Evolutionary conservation across 2,888 invertebrate species (phyloP).

Genomic region (Cosmorhoe ocellata): DNA sequence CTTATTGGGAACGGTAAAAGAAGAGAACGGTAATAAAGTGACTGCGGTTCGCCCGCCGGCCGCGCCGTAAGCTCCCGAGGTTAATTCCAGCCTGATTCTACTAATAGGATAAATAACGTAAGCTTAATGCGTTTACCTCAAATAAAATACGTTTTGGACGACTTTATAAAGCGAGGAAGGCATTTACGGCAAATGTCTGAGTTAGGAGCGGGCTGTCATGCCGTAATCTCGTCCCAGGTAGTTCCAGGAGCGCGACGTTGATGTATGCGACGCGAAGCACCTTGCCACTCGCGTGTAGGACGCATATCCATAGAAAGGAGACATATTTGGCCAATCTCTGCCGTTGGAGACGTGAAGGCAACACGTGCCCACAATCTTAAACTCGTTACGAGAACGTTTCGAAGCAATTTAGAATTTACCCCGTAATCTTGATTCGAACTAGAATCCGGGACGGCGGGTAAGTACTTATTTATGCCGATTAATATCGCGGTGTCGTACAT

Average conservation of each 20-base stretch:
- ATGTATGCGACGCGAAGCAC: slow-evolving; percentile 58
- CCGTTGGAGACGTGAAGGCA: slow-evolving; percentile 50
- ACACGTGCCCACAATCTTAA: slow-evolving; percentile 75
- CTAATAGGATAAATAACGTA: slow-evolving; percentile 52
- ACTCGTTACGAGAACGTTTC: slow-evolving; percentile 68
- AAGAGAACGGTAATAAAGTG: slow-evolving; percentile 59
- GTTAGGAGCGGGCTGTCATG: slow-evolving; percentile 55
- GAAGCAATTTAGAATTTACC: slow-evolving; percentile 70
- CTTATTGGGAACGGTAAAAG: slow-evolving; percentile 66
- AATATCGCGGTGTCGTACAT: slow-evolving; percentile 43
- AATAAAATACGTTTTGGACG: slow-evolving; percentile 25
- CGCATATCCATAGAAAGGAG: slow-evolving; percentile 43
- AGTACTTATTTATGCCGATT: slow-evolving; percentile 51
- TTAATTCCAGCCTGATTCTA: slow-evolving; percentile 53
- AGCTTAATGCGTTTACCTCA: slow-evolving; percentile 37
- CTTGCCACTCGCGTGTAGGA: slow-evolving; percentile 33
- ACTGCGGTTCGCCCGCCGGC: slow-evolving; percentile 50
- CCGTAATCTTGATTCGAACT: slow-evolving; percentile 59
- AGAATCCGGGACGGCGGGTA: slow-evolving; percentile 44
- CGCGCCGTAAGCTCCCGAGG: slow-evolving; percentile 45
- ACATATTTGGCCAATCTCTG: slow-evolving; percentile 63
- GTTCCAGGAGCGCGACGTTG: slow-evolving; percentile 70
- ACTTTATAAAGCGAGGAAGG: slow-evolving; percentile 31
- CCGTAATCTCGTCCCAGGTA: slow-evolving; percentile 60
- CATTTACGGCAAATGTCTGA: slow-evolving; percentile 36